Conservation (phyloP, 2,888 invertebrate species). For the Andrena fulva region DNA sequence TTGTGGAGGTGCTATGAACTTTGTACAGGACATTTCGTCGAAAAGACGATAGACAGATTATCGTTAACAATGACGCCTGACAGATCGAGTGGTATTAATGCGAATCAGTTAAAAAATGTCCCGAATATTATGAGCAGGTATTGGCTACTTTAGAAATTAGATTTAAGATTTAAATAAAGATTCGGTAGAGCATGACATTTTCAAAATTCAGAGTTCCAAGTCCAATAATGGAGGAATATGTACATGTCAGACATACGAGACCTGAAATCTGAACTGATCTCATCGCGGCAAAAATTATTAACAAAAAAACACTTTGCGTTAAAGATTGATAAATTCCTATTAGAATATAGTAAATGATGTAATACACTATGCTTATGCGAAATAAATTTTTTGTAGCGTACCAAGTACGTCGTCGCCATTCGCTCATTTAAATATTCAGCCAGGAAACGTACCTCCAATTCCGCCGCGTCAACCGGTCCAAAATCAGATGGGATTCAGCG, state of each 20-base stretch:
- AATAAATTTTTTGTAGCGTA: constrained; percentile 21
- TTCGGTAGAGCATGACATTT: not conserved
- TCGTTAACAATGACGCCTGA: constrained; percentile 63
- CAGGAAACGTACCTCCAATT: constrained; percentile 77
- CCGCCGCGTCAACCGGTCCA: constrained; percentile 76
- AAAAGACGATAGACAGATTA: constrained; percentile 7
- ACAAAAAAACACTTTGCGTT: constrained; percentile 1
- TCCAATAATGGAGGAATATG: too few relatives aligned
- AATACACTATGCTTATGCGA: not conserved
- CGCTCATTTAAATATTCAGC: constrained; percentile 48
- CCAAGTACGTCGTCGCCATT: constrained; percentile 53
- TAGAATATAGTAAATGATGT: not conserved
- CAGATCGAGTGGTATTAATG: constrained; percentile 66
- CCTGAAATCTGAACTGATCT: too few relatives aligned
- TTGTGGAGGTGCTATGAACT: constrained; percentile 44
- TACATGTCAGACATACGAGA: too few relatives aligned
- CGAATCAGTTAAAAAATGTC: constrained; percentile 74
- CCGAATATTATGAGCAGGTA: constrained; percentile 74
- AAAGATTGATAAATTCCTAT: not conserved
- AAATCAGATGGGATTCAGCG: constrained; percentile 70
- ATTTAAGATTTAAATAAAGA: not conserved
- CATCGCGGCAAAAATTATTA: not conserved
- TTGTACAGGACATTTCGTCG: constrained; percentile 29
- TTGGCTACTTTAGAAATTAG: constrained; percentile 2
- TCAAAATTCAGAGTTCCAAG: too few relatives aligned